Evolutionary conservation across 2,113 vertebrate species (phyloP), one percentile per base, ranked within the genome.

Genomic region (Microcebus murinus): DNA sequence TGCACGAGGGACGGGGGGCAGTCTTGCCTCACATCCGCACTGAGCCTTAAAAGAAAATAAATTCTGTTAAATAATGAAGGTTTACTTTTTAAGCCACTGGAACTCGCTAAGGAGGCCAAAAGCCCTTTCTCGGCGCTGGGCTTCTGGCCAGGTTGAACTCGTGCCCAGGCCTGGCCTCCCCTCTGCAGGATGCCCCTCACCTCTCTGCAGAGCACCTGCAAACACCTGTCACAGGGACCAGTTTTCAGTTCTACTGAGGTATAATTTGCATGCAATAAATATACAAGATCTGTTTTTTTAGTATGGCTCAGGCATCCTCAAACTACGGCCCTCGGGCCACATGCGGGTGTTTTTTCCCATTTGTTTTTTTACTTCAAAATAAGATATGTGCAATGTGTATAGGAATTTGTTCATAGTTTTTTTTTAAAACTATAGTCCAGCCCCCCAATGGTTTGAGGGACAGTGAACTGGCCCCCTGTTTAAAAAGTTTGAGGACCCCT

Each of bases 1-100:
- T 9, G 29, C 9, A 1, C 27, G 1, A 25, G 29, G 0, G 5
- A 34, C 6, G 50, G 57, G 34, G n/a, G 17, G 29, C 0, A 5
- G 1, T 61, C 39, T 11, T 29, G 25, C 34, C 57, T 67, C 8
- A 6, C 48, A 21, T 2, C 15, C 23, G 36, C 48, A 50, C 18
- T 2, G 15, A 36, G 23, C 45, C 52, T 71, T 63, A 34, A 20
- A 63, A 57, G 23, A 83, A 83, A 31, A 68, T 27, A 31, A 39
- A 52, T 27, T 65, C 21, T 8, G 1, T 3, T 6, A 36, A 42
- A 21, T 34, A 17, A 9, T 4, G 8, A 13, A 8, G 18, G 0
- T 14, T 74, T 34, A 5, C 31, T 45, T 42, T 10, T 27, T 1
- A 27, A 73, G 88, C 50, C 39, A 6, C 0, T 1, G 20, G 81